Percentiles rank a stretch among this genome's conserved stretches.
Conservation (phyloP, 2,113 vertebrate species). For the Saimiri boliviensis region DNA sequence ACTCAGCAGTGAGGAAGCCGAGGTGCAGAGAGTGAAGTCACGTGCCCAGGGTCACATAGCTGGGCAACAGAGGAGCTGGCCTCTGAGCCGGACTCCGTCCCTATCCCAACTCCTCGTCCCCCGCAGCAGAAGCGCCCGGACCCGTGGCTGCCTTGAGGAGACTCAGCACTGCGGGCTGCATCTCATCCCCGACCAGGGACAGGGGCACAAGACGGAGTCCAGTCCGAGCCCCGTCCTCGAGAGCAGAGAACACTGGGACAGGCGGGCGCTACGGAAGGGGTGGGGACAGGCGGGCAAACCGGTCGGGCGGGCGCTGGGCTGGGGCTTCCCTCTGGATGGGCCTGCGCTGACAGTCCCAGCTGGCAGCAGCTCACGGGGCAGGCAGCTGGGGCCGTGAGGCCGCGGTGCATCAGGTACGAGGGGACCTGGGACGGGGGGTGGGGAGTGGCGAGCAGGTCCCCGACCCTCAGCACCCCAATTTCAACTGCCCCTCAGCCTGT, state of each 20-base stretch:
- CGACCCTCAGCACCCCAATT: background rate
- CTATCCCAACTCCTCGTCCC: background rate
- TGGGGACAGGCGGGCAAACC: slow-evolving; percentile 58
- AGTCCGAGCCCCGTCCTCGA: background rate
- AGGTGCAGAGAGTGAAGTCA: slow-evolving; percentile 66
- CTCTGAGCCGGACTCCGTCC: background rate
- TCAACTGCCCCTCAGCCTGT: background rate
- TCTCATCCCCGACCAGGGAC: background rate
- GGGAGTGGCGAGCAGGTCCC: background rate
- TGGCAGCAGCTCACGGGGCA: background rate
- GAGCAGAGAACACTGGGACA: background rate
- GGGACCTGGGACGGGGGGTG: background rate
- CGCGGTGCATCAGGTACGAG: background rate
- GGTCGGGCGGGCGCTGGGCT: slow-evolving; percentile 26
- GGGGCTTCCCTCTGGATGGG: background rate
- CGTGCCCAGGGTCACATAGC: slow-evolving; percentile 15
- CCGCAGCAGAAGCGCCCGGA: background rate
- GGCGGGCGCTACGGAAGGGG: background rate
- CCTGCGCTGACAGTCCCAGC: background rate
- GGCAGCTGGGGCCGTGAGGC: slow-evolving; percentile 57
- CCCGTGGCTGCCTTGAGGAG: background rate
- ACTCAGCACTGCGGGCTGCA: accelerated
- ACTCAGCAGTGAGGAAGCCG: slow-evolving; percentile 55
- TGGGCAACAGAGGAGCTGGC: background rate
- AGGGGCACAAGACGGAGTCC: too few species aligned